Evolutionary conservation across 1,140 invertebrate species (phyloP).

Genomic region (Chrysomallon squamiferum): DNA sequence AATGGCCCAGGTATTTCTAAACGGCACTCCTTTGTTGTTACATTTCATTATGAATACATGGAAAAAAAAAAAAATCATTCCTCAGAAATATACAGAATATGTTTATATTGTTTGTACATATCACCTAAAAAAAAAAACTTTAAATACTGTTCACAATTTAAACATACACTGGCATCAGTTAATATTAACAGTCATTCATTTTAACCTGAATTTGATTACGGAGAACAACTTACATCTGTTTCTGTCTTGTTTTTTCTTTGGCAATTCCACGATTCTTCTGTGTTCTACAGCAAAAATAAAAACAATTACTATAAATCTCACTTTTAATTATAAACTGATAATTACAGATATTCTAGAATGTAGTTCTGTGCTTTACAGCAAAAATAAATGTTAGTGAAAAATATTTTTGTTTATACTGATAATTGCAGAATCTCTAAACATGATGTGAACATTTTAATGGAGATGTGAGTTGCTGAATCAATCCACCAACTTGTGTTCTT

Average conservation of each 20-base stretch:
- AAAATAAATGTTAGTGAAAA: background rate
- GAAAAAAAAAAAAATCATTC: no score
- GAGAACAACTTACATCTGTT: conserved; percentile 52
- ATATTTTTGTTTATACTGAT: background rate
- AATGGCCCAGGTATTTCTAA: no score
- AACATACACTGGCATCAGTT: no score
- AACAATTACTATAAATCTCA: background rate
- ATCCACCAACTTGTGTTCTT: no score
- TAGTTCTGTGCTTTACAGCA: background rate
- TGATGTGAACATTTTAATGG: background rate
- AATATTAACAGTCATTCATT: no score
- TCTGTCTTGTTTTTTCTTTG: conserved; percentile 40
- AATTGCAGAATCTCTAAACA: background rate
- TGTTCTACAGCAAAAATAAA: conserved; percentile 9
- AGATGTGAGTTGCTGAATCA: background rate
- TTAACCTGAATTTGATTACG: no score
- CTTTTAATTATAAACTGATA: background rate
- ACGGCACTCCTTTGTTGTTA: no score
- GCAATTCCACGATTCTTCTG: conserved; percentile 34
- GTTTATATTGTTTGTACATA: no score
- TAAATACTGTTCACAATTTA: no score
- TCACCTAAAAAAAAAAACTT: no score
- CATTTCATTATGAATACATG: no score
- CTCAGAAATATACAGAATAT: no score
- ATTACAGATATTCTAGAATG: background rate